Conservation (phyloP, 2,113 vertebrate genomes). For the Microtus richardsoni region DNA sequence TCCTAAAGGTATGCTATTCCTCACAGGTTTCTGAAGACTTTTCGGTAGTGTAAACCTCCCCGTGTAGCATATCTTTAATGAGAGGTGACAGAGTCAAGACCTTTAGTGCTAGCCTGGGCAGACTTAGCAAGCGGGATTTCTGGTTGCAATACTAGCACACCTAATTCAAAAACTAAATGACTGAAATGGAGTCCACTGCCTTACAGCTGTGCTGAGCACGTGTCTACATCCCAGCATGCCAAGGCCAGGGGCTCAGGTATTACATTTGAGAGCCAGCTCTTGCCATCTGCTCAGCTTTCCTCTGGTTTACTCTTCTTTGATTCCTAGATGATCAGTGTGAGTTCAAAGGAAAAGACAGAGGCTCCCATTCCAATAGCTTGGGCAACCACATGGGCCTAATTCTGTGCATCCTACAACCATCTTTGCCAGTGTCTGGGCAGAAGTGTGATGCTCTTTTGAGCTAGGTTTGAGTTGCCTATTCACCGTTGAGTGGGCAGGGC, state of each 20-base stretch:
- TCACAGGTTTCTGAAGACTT: constrained; percentile 28
- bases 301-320: not conserved
- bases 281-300: not conserved
- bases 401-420: not conserved
- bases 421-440: not conserved
- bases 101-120: not conserved
- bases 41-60: not conserved
- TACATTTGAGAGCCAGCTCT: not conserved
- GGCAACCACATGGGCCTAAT: not conserved
- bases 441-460: not conserved
- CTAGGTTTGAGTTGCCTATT: not conserved
- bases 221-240: not conserved
- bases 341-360: not conserved
- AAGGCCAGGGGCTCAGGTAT: not conserved
- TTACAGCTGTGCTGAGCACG: not conserved
- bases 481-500: not conserved
- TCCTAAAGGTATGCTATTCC: constrained; percentile 33
- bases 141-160: constrained; percentile 30
- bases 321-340: not conserved
- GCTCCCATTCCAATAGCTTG: not conserved
- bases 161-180: not conserved
- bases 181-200: not conserved
- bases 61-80: constrained; percentile 25
- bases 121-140: constrained; percentile 26
- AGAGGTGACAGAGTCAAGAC: not conserved